Evolutionary conservation across 2,113 vertebrate genomes (phyloP), one percentile per base, ranked within the genome.

Genomic region (Stomatorhinus ivindoensis): DNA sequence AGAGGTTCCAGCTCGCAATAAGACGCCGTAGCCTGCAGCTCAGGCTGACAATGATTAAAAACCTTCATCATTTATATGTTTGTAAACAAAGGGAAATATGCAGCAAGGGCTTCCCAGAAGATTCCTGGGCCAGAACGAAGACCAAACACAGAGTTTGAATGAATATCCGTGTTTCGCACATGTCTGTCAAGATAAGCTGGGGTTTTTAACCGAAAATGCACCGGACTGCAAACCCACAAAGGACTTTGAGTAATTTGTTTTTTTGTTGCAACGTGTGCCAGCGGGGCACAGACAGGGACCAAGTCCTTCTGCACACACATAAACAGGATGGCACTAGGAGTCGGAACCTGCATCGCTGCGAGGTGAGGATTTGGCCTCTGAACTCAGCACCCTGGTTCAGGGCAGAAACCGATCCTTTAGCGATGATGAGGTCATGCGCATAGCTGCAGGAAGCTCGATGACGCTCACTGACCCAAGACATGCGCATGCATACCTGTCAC

Each of bases 11-110:
- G 31, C 13, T 6, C 4, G 17, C n/a, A 53, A 19, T 87, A 48
- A 53, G 13, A 87, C 10, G 31, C 48, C 19, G 2, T 21, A 27
- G 47, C 85, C 85, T 35, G 85, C n/a, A 55, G 85, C 50, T 87
- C 50, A 5, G 31, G 13, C 27, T 87, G 85, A 53, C 47, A 35
- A 53, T 87, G 85, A 87, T 87, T 87, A 87, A 87, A 87, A 53
- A 31, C 31, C 42, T 87, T 53, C 27, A 19, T 15, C 50, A 11
- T 53, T 53, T 87, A 51, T 55, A 53, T 87, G 55, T 87, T 35
- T 53, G 48, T 87, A 53, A 87, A 55, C 48, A 53, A 35, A 35
- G 85, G 11, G 27, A 53, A 87, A 87, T 53, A 39, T 87, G 31
- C 82, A 80, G 44, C 19, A 50, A 21, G 10, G 83, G 83, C 3